These are phyloP conservation scores for Macropodus opercularis DNA, from an alignment of 2,797 vertebrate genomes.

Conservation along the genomic window DNA sequence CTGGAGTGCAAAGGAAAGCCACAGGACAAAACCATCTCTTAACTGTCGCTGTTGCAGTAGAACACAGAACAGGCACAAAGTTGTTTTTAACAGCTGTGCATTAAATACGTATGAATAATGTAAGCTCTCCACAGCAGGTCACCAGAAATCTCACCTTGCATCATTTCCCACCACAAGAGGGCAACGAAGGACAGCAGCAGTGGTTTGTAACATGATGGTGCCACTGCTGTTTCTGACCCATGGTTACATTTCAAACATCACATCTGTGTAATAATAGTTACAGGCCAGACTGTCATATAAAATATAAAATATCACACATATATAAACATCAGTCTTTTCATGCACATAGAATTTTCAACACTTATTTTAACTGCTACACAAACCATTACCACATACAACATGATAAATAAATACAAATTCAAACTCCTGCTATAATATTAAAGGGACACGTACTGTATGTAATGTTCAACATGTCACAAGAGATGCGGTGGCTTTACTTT, in stretches of 20 bases:
- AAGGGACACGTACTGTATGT: background rate
- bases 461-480: no score
- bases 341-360: background rate
- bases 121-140: background rate
- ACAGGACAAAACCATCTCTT: background rate
- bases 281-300: background rate
- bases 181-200: no score
- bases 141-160: background rate
- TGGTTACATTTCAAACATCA: background rate
- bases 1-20: background rate
- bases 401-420: background rate
- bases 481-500: no score
- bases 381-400: background rate
- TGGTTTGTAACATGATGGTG: no score
- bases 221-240: no score
- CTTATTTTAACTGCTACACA: background rate
- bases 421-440: background rate
- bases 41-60: background rate
- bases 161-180: constrained; percentile 72
- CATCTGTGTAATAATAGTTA: no score
- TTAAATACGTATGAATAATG: no score
- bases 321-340: background rate
- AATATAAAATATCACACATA: background rate
- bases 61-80: background rate
- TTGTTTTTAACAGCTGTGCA: background rate